Evolutionary conservation across 1,140 invertebrate genomes (phyloP).

Genomic region (Brachionus paranguensis): DNA sequence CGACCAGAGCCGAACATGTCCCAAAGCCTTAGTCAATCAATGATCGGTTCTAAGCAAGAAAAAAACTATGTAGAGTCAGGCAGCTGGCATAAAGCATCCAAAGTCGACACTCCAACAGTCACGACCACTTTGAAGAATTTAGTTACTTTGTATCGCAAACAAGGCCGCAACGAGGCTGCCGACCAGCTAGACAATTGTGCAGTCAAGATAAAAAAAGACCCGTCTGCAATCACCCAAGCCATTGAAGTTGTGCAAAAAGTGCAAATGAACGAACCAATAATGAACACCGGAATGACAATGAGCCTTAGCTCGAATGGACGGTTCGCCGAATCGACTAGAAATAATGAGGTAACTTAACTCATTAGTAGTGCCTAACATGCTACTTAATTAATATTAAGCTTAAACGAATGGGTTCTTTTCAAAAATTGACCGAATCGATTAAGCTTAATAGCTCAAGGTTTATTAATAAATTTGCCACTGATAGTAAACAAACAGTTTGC

Average conservation of each 20-base stretch:
- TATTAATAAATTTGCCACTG: neutral
- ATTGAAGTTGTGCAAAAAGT: slow-evolving; percentile 39
- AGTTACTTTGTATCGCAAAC: slow-evolving; percentile 5
- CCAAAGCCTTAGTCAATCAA: neutral
- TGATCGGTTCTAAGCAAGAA: neutral
- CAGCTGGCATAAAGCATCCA: slow-evolving; percentile 37
- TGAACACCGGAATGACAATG: neutral
- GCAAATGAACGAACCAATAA: slow-evolving; percentile 2
- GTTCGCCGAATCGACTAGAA: neutral
- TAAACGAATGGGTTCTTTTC: slow-evolving; percentile 39
- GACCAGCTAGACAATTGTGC: slow-evolving; percentile 38
- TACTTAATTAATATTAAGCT: slow-evolving; percentile 40
- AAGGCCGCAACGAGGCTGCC: slow-evolving; percentile 38
- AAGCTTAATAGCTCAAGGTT: slow-evolving; percentile 38
- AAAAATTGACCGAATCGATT: slow-evolving; percentile 31
- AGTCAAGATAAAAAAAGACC: slow-evolving; percentile 31
- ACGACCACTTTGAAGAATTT: slow-evolving; percentile 36
- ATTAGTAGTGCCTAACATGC: neutral
- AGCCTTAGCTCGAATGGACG: neutral
- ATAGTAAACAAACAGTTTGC: neutral
- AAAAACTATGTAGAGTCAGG: slow-evolving; percentile 9
- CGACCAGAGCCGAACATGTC: neutral
- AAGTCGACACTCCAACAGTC: slow-evolving; percentile 35
- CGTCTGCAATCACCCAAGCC: slow-evolving; percentile 35
- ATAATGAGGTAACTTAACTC: neutral